These are phyloP conservation scores for Fragum fragum DNA, from an alignment of 2,888 invertebrate species.

Conservation along the genomic window DNA sequence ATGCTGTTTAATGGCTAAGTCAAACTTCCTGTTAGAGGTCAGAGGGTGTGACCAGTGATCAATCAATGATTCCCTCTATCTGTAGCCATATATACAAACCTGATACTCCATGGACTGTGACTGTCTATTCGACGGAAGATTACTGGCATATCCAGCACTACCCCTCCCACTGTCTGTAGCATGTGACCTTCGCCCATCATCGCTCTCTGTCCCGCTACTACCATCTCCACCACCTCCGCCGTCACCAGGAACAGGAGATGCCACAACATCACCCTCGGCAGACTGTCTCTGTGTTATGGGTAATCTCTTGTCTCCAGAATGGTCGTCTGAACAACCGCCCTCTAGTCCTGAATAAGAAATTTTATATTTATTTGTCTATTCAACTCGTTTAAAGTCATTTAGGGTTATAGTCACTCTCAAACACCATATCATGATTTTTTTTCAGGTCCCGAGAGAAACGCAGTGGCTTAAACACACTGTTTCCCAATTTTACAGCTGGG, in stretches of 20 bases:
- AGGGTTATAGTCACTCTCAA: no score
- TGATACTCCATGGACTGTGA: slow-evolving; percentile 24
- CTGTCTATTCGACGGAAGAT: slow-evolving; percentile 15
- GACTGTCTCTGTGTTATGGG: slow-evolving; percentile 76
- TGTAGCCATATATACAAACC: no score
- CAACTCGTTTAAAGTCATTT: no score
- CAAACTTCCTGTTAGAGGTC: no score
- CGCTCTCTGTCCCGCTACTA: slow-evolving; percentile 75
- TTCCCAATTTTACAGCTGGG: no score
- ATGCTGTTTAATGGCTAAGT: no score
- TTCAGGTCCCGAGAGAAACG: no score
- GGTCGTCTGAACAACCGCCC: slow-evolving; percentile 56
- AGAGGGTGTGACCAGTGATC: no score
- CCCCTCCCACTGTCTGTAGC: background rate
- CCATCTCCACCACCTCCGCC: slow-evolving; percentile 80
- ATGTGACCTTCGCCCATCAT: background rate
- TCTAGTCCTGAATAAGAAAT: slow-evolving; percentile 63
- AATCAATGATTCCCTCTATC: no score
- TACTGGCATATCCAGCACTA: slow-evolving; percentile 26
- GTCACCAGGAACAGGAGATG: slow-evolving; percentile 77
- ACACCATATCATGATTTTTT: no score
- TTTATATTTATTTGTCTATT: no score
- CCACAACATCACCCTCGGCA: slow-evolving; percentile 78
- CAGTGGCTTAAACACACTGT: no score
- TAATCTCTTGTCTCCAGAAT: slow-evolving; percentile 42